Evolutionary conservation across 2,113 vertebrate genomes (phyloP), one percentile per base, ranked within the genome.

Genomic region (Varanus komodoensis): DNA sequence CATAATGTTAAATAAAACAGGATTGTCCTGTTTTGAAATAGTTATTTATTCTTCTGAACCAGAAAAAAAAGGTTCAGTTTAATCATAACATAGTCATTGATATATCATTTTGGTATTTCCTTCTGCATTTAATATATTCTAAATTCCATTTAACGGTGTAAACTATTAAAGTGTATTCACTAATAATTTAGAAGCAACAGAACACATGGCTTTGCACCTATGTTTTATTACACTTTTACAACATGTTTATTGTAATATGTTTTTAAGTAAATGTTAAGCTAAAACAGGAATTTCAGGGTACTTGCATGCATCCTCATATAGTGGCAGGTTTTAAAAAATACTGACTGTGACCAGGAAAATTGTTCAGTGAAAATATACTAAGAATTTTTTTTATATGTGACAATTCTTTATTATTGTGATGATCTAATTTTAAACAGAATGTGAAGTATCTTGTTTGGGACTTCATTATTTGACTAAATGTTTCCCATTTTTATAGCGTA

Each of bases 171-270:
- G 89, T 94, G 80, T 86, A 90, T 92, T 93, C 86, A 90, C 0
- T 77, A 87, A 81, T 82, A 90, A 84, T n/a, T 88, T 88, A 89
- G 94, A 94, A 34, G 48, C 91, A 92, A 82, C 69, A 89, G 87
- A 96, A 95, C 71, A 91, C 84, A 82, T 93, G 86, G 90, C 83
- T 96, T 91, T 87, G 87, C 50, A 21, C 92, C 86, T 93, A 32
- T 93, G 88, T 78, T 81, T 57, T 92, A 93, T 89, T 6, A 2
- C 61, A 75, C 57, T 91, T 94, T 48, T 25, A 68, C 89, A 91
- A 71, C 68, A 6, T 52, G 14, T 83, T 86, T 48, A 81, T 73
- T 89, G 50, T 89, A 85, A 93, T 92, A 64, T 86, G 84, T 2
- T 50, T 93, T 91, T 91, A 77, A 87, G 73, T 19, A 74, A 94